phyloP scores from a whole-genome alignment of 2,797 vertebrate genomes.

The Schizothorax lantsangensis region DNA sequence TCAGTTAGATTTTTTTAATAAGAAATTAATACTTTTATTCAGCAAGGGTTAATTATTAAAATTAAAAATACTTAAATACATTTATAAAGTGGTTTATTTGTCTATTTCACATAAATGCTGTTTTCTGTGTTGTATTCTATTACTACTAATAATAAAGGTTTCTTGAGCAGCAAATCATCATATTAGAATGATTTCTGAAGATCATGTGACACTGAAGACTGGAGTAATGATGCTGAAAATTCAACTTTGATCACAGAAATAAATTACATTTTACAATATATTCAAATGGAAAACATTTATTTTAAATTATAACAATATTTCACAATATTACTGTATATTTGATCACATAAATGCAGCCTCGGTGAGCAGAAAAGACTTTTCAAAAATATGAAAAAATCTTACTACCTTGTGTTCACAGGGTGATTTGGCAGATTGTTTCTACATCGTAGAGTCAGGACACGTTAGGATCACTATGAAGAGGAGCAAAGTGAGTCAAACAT shows the following conservation, averaged over 20 bases:
- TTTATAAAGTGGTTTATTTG: no score
- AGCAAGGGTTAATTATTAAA: background rate
- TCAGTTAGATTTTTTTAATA: background rate
- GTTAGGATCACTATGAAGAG: constrained; percentile 98
- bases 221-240: background rate
- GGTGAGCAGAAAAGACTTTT: background rate
- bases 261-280: no score
- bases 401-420: constrained; percentile 77
- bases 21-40: background rate
- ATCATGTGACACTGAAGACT: background rate
- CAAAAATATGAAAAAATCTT: background rate
- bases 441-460: constrained; percentile 98
- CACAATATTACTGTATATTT: background rate
- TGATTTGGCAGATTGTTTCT: constrained; percentile 95
- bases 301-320: background rate
- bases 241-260: background rate
- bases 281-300: background rate
- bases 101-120: no score
- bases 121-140: no score
- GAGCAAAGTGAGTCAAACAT: constrained; percentile 85
- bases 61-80: background rate
- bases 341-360: background rate
- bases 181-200: background rate
- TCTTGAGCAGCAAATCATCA: background rate
- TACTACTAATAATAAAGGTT: background rate